Base-by-base conservation (phyloP, 2,888 invertebrate genomes). In the Zhengitettix transpicula region DNA sequence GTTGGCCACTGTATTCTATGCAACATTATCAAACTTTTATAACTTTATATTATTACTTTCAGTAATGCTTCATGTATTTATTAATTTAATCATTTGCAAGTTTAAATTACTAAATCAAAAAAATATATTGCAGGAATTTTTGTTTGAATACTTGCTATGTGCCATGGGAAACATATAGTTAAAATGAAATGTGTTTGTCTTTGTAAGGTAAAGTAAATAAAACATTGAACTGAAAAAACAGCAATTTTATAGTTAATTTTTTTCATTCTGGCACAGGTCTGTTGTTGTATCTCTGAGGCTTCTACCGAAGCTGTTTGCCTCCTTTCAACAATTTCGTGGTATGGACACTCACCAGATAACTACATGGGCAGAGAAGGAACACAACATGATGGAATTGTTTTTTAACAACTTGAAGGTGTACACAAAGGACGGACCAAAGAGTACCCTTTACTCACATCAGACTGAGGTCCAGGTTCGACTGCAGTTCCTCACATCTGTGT, bases 341-440 rank as follows among this genome's bases (percentile, higher is more conserved):
- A 82, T 87, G 75, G 90, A 91, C 69, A 89, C 89, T 69, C 90
- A 90, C 74, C 83, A 86, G 71, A 84, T 83, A 67, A 92, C 93
- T 5, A 83, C 91, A 75, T 95, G 94, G 94, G 94, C 94, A 9
- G 94, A 95, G 69, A 82, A 86, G 52, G 90, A 93, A 68, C 87
- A 92, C 67, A 84, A 87, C 66, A 93, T 96, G 94, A 90, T 93
- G 88, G 83, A 85, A 12, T 83, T 91, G 70, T 94, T 95, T 74
- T 89, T 96, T 67, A 88, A 86, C 68, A 91, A 94, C 73, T 75
- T 95, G 56, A 84, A 87, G 58, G 82, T 84, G 66, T 94, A 86
- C 69, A 81, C 81, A 1, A 75, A 72, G 66, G 68, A 72, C 2
- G 71, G 71, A 62, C 71, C 71, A 10, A 68, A 64, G 17, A 55